Evolutionary conservation across 2,113 vertebrate species (phyloP), one percentile per base, ranked within the genome.

Genomic region (Polyodon spathula): DNA sequence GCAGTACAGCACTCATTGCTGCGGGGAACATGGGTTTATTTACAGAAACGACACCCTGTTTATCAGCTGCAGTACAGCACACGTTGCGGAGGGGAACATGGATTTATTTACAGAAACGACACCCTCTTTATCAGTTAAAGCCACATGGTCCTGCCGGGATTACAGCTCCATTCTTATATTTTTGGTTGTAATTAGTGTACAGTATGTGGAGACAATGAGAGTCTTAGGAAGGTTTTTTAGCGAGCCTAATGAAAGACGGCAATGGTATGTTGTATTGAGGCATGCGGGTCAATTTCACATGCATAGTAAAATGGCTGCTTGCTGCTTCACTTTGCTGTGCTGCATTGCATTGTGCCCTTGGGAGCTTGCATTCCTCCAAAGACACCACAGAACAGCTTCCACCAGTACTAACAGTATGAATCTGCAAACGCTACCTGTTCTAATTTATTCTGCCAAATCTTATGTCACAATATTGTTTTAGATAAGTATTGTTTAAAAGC

Each of bases 161-260:
- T 54, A 54, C 15, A 14, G 27, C 16, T 27, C 27, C 53, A 54
- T 54, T 54, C 53, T 27, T 54, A 37, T 54, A 54, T 54, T 27
- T 8, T n/a, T 27, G 53, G 6, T 4, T 1, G n/a, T 16, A 54
- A 54, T 54, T 54, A 37, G 15, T 54, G 15, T 54, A n/a, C n/a
- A n/a, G n/a, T n/a, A 54, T 37, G 4, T 54, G 9, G 43, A 39
- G 12, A 48, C 48, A 50, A 43, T 53, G 56, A 37, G 56, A 41
- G 56, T 6, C 39, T 6, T 59, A 53, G 56, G 62, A 10, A 46
- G 44, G 39, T 64, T 64, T 50, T 59, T 64, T 48, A 40, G 56
- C 6, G 56, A 38, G 16, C 63, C 63, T 37, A 27, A 39, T 59
- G 48, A 59, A 56, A 52, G 63, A 42, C 39, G 12, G 16, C 39